A percentile compares a stretch with the other conserved stretches of the same genome.
Evolutionary conservation across 64 coral and sea anemone species (phyloP).

Genomic region (Montipora foliosa): DNA sequence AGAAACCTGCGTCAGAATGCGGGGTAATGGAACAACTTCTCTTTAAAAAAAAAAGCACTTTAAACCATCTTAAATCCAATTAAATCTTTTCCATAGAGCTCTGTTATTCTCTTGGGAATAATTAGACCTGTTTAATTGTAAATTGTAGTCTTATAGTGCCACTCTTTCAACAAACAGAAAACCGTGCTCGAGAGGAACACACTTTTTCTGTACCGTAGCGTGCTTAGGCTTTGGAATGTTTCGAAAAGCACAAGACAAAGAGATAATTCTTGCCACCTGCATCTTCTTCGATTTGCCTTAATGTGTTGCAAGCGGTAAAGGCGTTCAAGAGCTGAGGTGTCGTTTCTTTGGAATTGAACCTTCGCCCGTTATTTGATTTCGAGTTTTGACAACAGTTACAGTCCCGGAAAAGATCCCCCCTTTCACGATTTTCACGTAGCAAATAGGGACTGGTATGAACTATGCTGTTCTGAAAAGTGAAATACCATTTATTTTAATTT

Average conservation of each 20-base stretch:
- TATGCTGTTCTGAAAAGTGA: no score
- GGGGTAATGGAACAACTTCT: no score
- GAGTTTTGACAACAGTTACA: no score
- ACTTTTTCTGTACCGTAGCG: not conserved
- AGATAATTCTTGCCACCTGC: not conserved
- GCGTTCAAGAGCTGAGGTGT: no score
- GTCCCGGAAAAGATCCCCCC: no score
- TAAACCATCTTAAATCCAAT: not conserved
- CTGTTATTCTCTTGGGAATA: slow-evolving; percentile 10
- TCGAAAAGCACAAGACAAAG: not conserved
- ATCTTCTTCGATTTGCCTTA: not conserved
- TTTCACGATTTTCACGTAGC: no score
- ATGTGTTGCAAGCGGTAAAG: no score
- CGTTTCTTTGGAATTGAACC: no score
- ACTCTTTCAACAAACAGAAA: not conserved
- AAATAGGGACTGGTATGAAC: no score
- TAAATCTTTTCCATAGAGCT: not conserved
- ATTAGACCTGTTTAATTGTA: not conserved
- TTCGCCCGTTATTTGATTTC: no score
- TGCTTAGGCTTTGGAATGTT: not conserved
- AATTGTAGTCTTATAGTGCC: not conserved
- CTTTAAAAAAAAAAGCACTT: not conserved
- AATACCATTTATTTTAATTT: no score
- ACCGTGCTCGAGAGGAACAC: no score
- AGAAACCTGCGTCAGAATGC: not conserved